Percentiles rank a stretch among this genome's conserved stretches.
These are phyloP conservation scores for Esox masquinongy DNA, from an alignment of 2,797 vertebrate genomes.

Conservation along the genomic window DNA sequence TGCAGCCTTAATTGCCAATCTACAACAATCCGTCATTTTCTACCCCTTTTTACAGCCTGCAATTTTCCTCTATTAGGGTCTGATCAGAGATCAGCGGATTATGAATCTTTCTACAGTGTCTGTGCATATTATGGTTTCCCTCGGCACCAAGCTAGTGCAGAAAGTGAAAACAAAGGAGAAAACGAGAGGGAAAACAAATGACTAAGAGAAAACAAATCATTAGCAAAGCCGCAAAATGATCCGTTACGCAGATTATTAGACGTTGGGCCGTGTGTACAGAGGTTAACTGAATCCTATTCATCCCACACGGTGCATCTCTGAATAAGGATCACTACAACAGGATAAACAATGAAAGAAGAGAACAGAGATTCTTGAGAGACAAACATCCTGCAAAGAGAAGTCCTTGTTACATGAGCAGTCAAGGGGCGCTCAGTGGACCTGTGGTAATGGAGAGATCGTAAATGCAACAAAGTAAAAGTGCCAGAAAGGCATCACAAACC, in stretches of 20 bases:
- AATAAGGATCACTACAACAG: background rate
- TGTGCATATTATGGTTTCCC: background rate
- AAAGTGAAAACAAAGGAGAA: too few relatives aligned
- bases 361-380: background rate
- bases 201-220: background rate
- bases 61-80: slow-evolving; percentile 21
- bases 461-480: too few relatives aligned
- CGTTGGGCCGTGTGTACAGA: background rate
- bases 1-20: slow-evolving; percentile 7
- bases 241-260: background rate
- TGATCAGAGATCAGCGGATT: slow-evolving; percentile 24
- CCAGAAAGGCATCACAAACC: background rate
- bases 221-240: background rate
- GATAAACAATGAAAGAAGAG: slow-evolving; percentile 12
- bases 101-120: background rate
- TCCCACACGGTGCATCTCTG: background rate
- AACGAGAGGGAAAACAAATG: too few relatives aligned
- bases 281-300: slow-evolving; percentile 12
- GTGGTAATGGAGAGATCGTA: too few relatives aligned
- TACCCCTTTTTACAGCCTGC: slow-evolving; percentile 11
- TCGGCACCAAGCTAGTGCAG: background rate
- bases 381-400: background rate
- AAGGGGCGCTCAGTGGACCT: background rate
- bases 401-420: background rate
- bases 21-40: slow-evolving; percentile 1